Base-by-base conservation (phyloP, 1,140 invertebrate genomes). In the Lucilia cuprina region DNA sequence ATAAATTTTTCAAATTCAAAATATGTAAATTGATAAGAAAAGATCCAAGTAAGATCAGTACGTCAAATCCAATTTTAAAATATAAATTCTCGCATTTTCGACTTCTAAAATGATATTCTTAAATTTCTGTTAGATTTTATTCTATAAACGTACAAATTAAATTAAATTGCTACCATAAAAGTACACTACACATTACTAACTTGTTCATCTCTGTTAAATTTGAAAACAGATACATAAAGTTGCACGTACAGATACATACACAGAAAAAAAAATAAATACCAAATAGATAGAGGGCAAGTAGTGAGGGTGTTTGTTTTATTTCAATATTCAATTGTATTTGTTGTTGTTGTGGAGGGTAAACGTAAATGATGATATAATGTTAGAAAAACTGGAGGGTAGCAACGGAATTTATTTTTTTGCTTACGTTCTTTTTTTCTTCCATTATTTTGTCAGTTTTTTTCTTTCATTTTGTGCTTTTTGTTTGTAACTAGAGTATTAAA, bases 321-420 rank as follows among this genome's bases (percentile, higher is more conserved):
- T 21, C n/a, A 70, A 70, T 70, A 19, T 70, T 25, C 25, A 21
- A 70, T 21, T 70, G 65, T 70, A 21, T 19, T 70, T 21, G n/a
- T 21, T 70, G n/a, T n/a, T 70, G n/a, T 70, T 9, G n/a, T 70
- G 17, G 65, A 21, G 65, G 65, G 65, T 70, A 70, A 17, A 41
- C 55, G 10, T 0, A 7, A n/a, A n/a, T 70, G 65, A 70, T 70
- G 65, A 70, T 70, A 70, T 70, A 70, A 70, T 70, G 19, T 70
- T 70, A 25, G 65, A 25, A 70, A 70, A 70, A 70, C n/a, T 21
- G 65, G 21, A 70, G 65, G 65, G 65, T 70, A 70, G 65, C 65
- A 70, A 70, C 65, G 65, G 65, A 70, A 70, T 70, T 70, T 55
- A 41, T 55, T 55, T 17, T 55, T 55, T 55, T 30, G 25, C n/a